A percentile compares a stretch with the other conserved stretches of the same genome.
These are phyloP conservation scores for Microplitis manilae DNA, from an alignment of 2,888 invertebrate species.

Conservation along the genomic window DNA sequence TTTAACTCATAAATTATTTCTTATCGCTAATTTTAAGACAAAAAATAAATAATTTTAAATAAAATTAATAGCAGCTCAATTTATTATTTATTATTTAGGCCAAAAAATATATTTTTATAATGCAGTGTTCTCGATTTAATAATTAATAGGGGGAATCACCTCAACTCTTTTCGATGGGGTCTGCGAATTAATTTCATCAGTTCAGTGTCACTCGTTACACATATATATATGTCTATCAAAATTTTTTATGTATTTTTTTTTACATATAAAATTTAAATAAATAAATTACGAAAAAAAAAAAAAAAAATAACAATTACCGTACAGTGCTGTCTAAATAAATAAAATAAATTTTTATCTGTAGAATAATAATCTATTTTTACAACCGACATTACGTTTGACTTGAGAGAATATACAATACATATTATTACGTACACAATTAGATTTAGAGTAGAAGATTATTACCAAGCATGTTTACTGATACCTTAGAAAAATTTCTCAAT, in stretches of 20 bases:
- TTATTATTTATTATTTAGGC: slow-evolving; percentile 8
- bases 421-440: slow-evolving; percentile 23
- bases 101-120: slow-evolving; percentile 15
- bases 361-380: slow-evolving; percentile 27
- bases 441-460: slow-evolving; percentile 26
- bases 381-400: slow-evolving; percentile 15
- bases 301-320: background rate
- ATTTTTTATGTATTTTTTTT: background rate
- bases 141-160: slow-evolving; percentile 14
- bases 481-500: slow-evolving; percentile 25
- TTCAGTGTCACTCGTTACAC: slow-evolving; percentile 14
- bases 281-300: background rate
- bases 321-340: background rate
- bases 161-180: slow-evolving; percentile 28
- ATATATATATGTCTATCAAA: slow-evolving; percentile 14
- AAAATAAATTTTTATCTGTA: background rate
- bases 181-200: slow-evolving; percentile 26
- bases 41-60: background rate
- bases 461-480: slow-evolving; percentile 23
- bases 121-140: slow-evolving; percentile 1
- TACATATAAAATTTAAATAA: background rate
- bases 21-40: background rate
- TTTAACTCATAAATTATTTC: background rate
- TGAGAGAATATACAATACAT: slow-evolving; percentile 3
- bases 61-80: background rate